These are phyloP conservation scores for Nasonovia ribisnigri DNA, from an alignment of 2,888 invertebrate genomes.

Conservation along the genomic window DNA sequence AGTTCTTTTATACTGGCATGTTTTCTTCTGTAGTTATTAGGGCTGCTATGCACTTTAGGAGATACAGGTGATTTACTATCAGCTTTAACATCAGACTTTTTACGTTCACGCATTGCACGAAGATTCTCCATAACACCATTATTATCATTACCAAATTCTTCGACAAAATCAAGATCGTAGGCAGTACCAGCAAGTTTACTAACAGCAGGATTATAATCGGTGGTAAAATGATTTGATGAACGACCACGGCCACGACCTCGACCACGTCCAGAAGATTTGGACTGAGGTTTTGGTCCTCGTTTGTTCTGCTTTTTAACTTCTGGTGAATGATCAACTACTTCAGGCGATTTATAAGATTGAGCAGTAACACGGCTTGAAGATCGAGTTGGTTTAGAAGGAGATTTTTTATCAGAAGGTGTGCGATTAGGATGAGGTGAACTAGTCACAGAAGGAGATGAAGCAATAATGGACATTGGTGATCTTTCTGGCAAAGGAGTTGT, in stretches of 20 bases:
- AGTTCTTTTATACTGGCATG: constrained; percentile 72
- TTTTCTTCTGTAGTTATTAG: constrained; percentile 60
- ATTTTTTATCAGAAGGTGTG: constrained; percentile 72
- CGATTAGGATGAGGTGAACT: constrained; percentile 72
- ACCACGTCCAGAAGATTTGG: constrained; percentile 71
- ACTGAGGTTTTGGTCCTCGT: constrained; percentile 72
- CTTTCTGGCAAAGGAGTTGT: constrained; percentile 63
- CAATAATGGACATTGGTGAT: constrained; percentile 59
- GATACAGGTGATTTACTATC: constrained; percentile 74
- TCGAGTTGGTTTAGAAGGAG: constrained; percentile 75
- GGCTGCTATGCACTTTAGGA: constrained; percentile 60
- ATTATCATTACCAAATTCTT: constrained; percentile 82
- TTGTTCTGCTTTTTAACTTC: constrained; percentile 68
- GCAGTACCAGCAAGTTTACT: constrained; percentile 88
- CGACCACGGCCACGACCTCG: constrained; percentile 71
- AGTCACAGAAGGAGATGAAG: constrained; percentile 70
- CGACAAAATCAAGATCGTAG: constrained; percentile 87
- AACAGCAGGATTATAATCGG: constrained; percentile 76
- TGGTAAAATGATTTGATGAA: constrained; percentile 71
- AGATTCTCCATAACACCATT: constrained; percentile 76
- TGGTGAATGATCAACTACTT: constrained; percentile 80
- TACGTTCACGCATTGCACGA: constrained; percentile 82
- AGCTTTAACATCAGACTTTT: constrained; percentile 81
- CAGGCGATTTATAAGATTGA: constrained; percentile 76
- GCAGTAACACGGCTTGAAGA: constrained; percentile 77